Conservation (phyloP, 2,797 vertebrate genomes). For the Loriculus beryllinus region DNA sequence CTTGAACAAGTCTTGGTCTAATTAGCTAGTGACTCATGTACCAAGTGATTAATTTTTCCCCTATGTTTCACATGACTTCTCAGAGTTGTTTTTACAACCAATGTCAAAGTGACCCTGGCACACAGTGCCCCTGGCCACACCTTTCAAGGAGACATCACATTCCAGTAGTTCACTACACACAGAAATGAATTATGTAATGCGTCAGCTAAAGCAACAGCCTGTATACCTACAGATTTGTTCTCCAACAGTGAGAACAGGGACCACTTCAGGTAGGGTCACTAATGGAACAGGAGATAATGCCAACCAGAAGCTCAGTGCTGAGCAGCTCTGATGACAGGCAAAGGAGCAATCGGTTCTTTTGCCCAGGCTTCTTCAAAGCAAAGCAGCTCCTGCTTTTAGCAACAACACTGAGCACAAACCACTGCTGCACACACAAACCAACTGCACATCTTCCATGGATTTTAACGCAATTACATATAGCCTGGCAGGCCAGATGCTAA, state of each 20-base stretch:
- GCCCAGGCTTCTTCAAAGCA: neutral
- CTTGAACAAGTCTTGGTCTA: neutral
- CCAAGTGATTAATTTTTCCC: constrained; percentile 4
- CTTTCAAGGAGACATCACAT: neutral
- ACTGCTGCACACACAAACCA: neutral
- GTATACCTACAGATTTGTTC: neutral
- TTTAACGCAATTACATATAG: neutral
- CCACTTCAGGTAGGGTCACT: neutral
- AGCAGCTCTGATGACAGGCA: neutral
- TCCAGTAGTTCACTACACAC: neutral
- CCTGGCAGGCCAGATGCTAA: neutral
- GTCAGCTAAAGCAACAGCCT: neutral
- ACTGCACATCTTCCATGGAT: fast-evolving
- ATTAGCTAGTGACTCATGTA: neutral
- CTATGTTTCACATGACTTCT: neutral
- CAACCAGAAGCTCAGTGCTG: neutral
- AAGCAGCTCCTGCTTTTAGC: neutral
- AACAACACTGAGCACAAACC: neutral
- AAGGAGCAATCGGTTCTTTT: neutral
- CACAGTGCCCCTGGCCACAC: neutral
- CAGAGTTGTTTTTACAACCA: neutral
- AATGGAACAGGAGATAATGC: neutral
- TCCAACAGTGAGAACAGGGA: neutral
- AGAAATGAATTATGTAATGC: neutral
- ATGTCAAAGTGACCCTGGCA: neutral